Evolutionary conservation across 1,140 invertebrate genomes (phyloP).

Genomic region (Chironomus striatipennis): DNA sequence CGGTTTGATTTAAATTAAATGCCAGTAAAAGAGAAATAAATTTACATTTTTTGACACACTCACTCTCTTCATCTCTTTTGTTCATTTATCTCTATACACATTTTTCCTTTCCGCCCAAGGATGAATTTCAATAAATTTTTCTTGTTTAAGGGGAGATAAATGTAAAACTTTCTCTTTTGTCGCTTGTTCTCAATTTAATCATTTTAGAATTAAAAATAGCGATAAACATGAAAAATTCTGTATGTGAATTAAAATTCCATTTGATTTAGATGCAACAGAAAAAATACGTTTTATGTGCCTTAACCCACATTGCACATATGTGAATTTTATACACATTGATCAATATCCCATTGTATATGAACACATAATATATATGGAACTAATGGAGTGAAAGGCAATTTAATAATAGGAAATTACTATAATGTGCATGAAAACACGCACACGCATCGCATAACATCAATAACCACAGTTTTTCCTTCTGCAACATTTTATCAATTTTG

Average conservation of each 20-base stretch:
- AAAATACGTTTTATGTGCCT: background rate
- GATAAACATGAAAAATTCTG: too few relatives aligned
- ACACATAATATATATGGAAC: conserved; percentile 1
- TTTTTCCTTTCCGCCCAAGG: too few relatives aligned
- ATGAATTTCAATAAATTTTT: too few relatives aligned
- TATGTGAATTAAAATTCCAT: too few relatives aligned
- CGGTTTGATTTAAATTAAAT: background rate
- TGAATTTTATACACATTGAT: background rate
- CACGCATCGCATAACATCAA: conserved; percentile 11
- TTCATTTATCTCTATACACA: too few relatives aligned
- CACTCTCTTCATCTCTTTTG: too few relatives aligned
- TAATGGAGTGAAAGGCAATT: conserved; percentile 19
- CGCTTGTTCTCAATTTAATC: too few relatives aligned
- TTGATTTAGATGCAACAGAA: background rate
- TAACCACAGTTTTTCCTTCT: conserved; percentile 1
- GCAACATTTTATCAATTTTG: background rate
- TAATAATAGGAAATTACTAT: conserved; percentile 18
- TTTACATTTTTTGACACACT: background rate
- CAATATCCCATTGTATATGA: background rate
- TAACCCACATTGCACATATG: background rate
- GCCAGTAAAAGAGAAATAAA: background rate
- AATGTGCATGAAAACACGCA: conserved; percentile 18
- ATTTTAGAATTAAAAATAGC: too few relatives aligned
- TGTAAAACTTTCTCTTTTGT: too few relatives aligned
- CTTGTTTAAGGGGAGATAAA: too few relatives aligned